Conservation (phyloP, 1,140 invertebrate species). For the Drosophila auraria region DNA sequence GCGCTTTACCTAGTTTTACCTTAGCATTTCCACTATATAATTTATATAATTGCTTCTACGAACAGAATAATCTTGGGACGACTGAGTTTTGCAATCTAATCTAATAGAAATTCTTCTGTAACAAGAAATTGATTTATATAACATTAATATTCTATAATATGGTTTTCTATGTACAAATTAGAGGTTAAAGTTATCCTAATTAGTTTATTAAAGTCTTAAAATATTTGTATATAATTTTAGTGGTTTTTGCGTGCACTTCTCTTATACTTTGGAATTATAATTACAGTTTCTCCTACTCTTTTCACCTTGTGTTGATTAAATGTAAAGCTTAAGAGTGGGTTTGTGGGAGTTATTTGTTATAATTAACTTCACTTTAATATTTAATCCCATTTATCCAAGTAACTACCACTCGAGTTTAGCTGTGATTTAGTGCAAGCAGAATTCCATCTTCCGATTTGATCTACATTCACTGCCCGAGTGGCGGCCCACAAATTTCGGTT, state of each 20-base stretch:
- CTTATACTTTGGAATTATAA: too few relatives aligned
- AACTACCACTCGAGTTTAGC: neutral
- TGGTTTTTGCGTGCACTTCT: too few relatives aligned
- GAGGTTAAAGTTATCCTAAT: neutral
- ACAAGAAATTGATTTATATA: neutral
- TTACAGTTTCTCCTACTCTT: too few relatives aligned
- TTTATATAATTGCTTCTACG: conserved; percentile 2
- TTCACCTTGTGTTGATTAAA: too few relatives aligned
- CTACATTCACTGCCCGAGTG: conserved; percentile 4
- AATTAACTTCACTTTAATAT: neutral
- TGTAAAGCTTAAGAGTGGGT: too few relatives aligned
- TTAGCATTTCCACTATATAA: neutral
- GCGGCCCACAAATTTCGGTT: conserved; percentile 8
- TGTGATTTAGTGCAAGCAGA: too few relatives aligned
- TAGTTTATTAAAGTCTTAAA: neutral
- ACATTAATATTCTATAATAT: neutral
- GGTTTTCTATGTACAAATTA: neutral
- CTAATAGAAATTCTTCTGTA: neutral
- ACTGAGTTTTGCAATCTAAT: neutral
- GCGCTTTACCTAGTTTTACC: conserved; percentile 1
- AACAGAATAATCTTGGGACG: neutral
- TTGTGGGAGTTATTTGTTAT: too few relatives aligned
- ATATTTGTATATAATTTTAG: too few relatives aligned
- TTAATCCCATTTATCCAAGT: neutral
- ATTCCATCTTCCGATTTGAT: neutral